Evolutionary conservation across 2,888 invertebrate genomes (phyloP), one percentile per base, ranked within the genome.

Genomic region (Lamproptera curius): DNA sequence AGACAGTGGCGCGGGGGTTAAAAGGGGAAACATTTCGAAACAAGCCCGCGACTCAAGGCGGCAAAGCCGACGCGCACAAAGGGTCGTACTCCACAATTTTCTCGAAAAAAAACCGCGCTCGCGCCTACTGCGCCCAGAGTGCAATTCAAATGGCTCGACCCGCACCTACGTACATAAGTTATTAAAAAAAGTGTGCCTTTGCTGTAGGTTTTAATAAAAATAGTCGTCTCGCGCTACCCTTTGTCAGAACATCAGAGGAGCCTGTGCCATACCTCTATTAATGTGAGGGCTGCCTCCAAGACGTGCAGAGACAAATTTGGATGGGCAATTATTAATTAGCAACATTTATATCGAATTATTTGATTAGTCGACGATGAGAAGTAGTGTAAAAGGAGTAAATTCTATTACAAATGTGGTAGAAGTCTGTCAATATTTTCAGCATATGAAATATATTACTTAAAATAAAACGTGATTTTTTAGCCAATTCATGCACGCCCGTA

Each of bases 121-220:
- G 64, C 71, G 70, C 73, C 70, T 73, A 73, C 73, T 66, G 62
- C 62, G 59, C 64, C 59, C 59, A 55, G 67, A 69, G 70, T 62
- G 70, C 66, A 68, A 68, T 69, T 68, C 67, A 67, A 65, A 70
- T 69, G 69, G 63, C 68, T 65, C 67, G 67, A 67, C 64, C 67
- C 65, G 64, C 66, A 70, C 67, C 66, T 67, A 70, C 67, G 65
- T 80, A 84, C 85, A 85, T 86, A 85, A 84, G 86, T 85, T 87
- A 87, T 86, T 87, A 87, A 86, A 86, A 82, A 85, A 87, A 82
- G 82, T 80, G 76, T 75, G 79, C 80, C 76, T 82, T 70, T 74
- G 78, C 70, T 70, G 78, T 70, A 76, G 83, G 84, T 82, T 86
- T 86, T 86, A 86, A 86, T 87, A 87, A 86, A 86, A 87, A 86